Evolutionary conservation across 2,888 invertebrate genomes (phyloP), one percentile per base, ranked within the genome.

Genomic region (Orchesella flavescens): DNA sequence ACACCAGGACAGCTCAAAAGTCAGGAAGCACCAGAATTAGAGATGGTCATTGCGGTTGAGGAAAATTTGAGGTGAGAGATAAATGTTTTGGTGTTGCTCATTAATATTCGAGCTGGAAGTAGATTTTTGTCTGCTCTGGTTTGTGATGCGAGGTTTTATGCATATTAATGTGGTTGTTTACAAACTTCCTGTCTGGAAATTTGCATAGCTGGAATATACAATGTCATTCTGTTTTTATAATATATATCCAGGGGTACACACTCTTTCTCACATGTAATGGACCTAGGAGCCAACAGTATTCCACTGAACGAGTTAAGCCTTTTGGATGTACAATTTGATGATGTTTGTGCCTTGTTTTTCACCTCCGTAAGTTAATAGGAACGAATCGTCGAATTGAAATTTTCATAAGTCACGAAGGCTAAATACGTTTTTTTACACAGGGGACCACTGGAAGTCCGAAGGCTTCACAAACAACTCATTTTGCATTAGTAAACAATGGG

Each of bases 381-480:
- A 49, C 49, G 49, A 57, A 66, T 59, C 7, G 61, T 57, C 59
- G 68, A 77, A 57, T 44, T 17, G 24, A 61, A 74, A 74, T 74
- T 43, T 44, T 59, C 46, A 75, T 63, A 75, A 23, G 21, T 46
- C 43, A 24, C 61, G 46, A 72, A 34, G 7, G 44, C 44, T 44
- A 49, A 34, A 49, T 49, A 15, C 10, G 15, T 49, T n/a, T n/a
- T 71, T 73, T 69, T 78, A 87, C 88, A 53, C 86, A 93, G 92
- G 95, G 95, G 19, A 95, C 95, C 0, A 95, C 96, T 0, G 94
- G 94, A n/a, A 90, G 90, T 55, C 95, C 96, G 0, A 97, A 97
- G 90, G 96, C 94, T 1, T 93, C 94, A 0, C 89, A 93, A 0
- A 88, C 95, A 0, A 93, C 93, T 1, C 96, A 97, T 89, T 93